Conservation (phyloP, 2,113 vertebrate genomes). For the Eulemur macaco region DNA sequence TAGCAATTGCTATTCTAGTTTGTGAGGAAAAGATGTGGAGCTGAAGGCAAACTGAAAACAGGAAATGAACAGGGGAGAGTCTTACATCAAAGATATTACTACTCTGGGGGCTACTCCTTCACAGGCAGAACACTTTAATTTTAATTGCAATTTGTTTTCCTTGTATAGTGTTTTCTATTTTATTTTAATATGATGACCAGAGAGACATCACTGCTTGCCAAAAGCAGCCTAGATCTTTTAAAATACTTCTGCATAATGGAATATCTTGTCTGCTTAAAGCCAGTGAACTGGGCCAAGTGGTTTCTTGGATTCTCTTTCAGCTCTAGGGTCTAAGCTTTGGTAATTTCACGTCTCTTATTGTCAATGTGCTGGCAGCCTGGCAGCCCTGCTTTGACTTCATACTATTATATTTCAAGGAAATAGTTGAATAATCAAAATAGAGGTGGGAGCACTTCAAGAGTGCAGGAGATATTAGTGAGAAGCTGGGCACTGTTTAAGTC, state of each 20-base stretch:
- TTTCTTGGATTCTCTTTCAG: constrained; percentile 8
- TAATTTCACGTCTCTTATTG: background rate
- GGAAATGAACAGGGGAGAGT: background rate
- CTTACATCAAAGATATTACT: background rate
- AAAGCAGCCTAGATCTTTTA: background rate
- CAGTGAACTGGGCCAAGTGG: background rate
- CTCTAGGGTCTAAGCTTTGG: background rate
- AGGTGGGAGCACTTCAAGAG: background rate
- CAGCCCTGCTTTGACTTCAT: background rate
- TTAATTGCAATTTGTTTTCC: constrained; percentile 7
- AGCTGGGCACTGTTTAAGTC: background rate
- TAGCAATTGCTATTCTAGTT: background rate
- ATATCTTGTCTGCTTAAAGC: background rate
- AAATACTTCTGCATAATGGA: constrained; percentile 14
- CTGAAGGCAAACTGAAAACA: background rate
- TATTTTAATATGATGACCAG: background rate
- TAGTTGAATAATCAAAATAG: background rate
- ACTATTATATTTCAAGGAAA: background rate
- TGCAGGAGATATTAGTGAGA: background rate
- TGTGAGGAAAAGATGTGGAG: background rate
- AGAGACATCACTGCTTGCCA: background rate
- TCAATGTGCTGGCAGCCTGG: background rate
- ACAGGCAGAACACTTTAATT: background rate
- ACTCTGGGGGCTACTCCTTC: background rate
- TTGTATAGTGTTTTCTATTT: constrained; percentile 7